Conservation (phyloP, 1,140 invertebrate genomes). For the Caenorhabditis inopinata region DNA sequence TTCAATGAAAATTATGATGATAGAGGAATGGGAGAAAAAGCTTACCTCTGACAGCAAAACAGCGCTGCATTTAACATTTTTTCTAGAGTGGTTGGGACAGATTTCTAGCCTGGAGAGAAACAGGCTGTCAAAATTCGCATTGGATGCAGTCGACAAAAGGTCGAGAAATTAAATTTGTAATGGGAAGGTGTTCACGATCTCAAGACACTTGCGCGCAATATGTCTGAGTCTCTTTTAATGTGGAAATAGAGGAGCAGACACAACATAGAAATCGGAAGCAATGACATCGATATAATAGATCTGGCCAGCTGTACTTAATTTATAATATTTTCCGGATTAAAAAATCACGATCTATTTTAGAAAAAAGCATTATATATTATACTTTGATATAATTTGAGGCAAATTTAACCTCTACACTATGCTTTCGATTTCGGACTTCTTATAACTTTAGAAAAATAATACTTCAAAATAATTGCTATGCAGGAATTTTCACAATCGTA, state of each 20-base stretch:
- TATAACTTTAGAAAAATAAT: neutral
- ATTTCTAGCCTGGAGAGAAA: neutral
- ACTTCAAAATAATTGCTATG: neutral
- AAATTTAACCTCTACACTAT: too few relatives aligned
- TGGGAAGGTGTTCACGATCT: constrained; percentile 28
- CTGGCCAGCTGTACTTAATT: constrained; percentile 12
- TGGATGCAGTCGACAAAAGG: constrained; percentile 10
- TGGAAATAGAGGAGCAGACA: neutral
- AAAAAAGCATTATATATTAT: too few relatives aligned
- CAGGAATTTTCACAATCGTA: too few relatives aligned
- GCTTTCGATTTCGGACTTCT: neutral
- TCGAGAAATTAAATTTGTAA: constrained; percentile 22
- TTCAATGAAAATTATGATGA: neutral
- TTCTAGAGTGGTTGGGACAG: too few relatives aligned
- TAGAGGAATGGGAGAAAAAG: neutral
- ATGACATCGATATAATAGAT: constrained; percentile 21
- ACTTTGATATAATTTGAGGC: too few relatives aligned
- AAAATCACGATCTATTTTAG: too few relatives aligned
- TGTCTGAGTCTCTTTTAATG: neutral
- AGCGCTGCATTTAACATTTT: neutral
- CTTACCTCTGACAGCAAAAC: neutral
- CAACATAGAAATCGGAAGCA: neutral
- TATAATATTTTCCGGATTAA: too few relatives aligned
- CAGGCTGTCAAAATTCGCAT: neutral
- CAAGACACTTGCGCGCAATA: neutral